phyloP scores from a whole-genome alignment of 2,113 vertebrate species.

The Cyanistes caeruleus region DNA sequence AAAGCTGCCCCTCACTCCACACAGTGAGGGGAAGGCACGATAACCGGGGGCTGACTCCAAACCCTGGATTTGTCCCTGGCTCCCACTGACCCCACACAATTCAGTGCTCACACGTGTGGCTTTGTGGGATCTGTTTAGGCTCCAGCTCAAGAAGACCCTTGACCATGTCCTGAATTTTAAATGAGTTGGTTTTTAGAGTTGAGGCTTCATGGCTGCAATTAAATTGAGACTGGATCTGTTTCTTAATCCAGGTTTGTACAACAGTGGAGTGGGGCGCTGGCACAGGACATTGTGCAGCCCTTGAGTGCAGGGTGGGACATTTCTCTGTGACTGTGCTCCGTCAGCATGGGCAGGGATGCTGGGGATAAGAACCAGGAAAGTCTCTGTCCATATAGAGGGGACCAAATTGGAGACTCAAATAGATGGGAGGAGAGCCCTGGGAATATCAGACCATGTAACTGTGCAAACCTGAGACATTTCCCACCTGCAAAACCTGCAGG shows the following conservation, averaged over 20 bases:
- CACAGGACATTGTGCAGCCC: not conserved
- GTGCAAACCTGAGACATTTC: not conserved
- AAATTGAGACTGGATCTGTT: not conserved
- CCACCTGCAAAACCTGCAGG: not conserved
- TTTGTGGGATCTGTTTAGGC: not conserved
- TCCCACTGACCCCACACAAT: not conserved
- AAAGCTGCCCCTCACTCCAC: not conserved
- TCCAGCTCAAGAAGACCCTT: not conserved
- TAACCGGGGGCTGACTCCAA: not conserved
- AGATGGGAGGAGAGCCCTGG: not conserved
- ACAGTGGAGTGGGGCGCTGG: not conserved
- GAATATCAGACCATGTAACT: not conserved
- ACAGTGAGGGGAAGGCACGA: not conserved
- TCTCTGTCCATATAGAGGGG: fast-evolving
- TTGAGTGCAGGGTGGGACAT: not conserved
- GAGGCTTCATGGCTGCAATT: not conserved
- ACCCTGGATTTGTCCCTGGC: not conserved
- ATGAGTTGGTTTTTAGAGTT: not conserved
- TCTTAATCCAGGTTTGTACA: not conserved
- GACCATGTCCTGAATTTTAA: not conserved
- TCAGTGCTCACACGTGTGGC: not conserved
- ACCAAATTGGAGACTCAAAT: not conserved
- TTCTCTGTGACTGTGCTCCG: not conserved
- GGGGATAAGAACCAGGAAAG: not conserved
- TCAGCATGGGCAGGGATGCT: not conserved